phyloP scores from a whole-genome alignment of 2,888 invertebrate genomes.

The Neoaliturus tenellus region DNA sequence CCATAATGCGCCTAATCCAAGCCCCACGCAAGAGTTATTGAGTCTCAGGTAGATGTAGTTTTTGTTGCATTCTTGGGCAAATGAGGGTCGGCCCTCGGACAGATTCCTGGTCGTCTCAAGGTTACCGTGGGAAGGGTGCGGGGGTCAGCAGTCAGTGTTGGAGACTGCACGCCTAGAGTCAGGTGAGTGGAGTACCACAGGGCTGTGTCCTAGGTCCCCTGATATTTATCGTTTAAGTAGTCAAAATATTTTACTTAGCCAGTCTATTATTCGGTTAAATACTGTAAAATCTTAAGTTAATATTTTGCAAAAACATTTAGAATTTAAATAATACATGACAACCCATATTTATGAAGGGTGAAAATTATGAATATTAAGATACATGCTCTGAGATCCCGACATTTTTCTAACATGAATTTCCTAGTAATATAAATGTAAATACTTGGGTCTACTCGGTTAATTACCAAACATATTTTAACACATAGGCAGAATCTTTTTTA shows the following conservation, averaged over 20 bases:
- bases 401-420: no score
- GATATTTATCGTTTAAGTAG: background rate
- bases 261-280: no score
- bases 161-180: background rate
- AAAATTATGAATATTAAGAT: no score
- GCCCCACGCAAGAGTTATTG: constrained; percentile 24
- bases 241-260: background rate
- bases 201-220: background rate
- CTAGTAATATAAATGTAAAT: no score
- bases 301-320: no score
- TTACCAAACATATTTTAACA: no score
- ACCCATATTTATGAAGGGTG: no score
- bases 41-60: constrained; percentile 36
- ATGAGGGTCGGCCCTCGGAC: constrained; percentile 40
- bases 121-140: constrained; percentile 9
- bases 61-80: constrained; percentile 50
- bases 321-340: no score
- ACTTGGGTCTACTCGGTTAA: no score
- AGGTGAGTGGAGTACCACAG: constrained; percentile 11
- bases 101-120: constrained; percentile 46
- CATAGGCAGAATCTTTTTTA: no score
- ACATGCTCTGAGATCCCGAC: no score
- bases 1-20: constrained; percentile 40
- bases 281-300: no score
- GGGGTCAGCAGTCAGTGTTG: background rate